A percentile compares a stretch with the other conserved stretches of the same genome.
phyloP scores from a whole-genome alignment of 2,113 vertebrate genomes.

The Callipepla californica region DNA sequence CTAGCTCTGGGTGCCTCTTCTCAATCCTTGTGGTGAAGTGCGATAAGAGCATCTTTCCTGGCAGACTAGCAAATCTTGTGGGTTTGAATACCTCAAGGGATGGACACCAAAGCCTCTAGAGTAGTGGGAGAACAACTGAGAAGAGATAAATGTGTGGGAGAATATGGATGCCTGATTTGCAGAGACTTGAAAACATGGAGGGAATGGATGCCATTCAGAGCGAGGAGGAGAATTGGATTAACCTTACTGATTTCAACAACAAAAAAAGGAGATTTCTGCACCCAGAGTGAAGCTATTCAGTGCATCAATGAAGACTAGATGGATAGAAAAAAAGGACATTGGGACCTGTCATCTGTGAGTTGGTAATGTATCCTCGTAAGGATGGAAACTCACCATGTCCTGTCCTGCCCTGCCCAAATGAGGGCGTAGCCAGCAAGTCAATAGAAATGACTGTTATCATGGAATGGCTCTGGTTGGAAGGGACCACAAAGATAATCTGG shows the following conservation, averaged over 20 bases:
- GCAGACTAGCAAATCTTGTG: background rate
- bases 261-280: background rate
- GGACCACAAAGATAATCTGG: too few species aligned
- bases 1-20: background rate
- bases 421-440: background rate
- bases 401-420: too few species aligned
- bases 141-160: background rate
- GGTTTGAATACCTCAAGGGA: background rate
- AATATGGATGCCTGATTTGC: background rate
- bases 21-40: background rate
- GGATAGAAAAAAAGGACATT: background rate
- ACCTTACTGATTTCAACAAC: background rate
- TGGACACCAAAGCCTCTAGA: background rate
- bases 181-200: background rate
- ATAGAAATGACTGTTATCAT: background rate
- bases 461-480: too few species aligned
- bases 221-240: background rate
- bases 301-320: background rate
- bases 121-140: background rate
- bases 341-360: background rate
- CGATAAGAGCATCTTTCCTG: background rate
- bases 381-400: background rate
- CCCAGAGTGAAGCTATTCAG: background rate
- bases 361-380: too few species aligned
- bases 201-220: background rate